Evolutionary conservation across 2,797 vertebrate species (phyloP).

Genomic region (Danio albolineatus): DNA sequence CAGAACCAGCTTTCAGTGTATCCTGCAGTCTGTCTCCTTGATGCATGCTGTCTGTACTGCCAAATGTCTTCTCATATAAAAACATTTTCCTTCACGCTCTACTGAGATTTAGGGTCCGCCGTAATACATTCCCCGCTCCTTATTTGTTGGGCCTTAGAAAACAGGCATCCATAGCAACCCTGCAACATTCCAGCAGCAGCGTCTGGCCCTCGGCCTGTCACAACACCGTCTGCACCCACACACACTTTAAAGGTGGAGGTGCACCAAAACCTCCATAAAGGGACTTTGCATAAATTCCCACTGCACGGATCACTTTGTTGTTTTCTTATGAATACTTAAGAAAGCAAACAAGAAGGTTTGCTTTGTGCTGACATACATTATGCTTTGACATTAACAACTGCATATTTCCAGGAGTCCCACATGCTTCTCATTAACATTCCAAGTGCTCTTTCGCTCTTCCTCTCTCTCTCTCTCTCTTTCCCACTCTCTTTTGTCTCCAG

Average conservation of each 20-base stretch:
- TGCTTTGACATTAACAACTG: constrained; percentile 31
- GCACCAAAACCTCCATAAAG: constrained; percentile 76
- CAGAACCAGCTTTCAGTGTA: constrained; percentile 28
- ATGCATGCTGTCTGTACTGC: constrained; percentile 34
- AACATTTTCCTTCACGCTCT: constrained; percentile 65
- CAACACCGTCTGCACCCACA: constrained; percentile 70
- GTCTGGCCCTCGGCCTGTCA: constrained; percentile 67
- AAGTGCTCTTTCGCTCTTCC: constrained; percentile 17
- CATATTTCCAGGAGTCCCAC: constrained; percentile 42
- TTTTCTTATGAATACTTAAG: constrained; percentile 22
- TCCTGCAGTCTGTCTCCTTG: constrained; percentile 31
- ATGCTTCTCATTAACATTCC: constrained; percentile 62
- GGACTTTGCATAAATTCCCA: constrained; percentile 75
- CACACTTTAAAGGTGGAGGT: constrained; percentile 73
- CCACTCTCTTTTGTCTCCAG: constrained; percentile 41
- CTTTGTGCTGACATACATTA: constrained; percentile 30
- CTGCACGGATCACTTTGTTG: constrained; percentile 31
- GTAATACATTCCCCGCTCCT: constrained; percentile 67
- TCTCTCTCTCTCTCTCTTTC: constrained; percentile 28
- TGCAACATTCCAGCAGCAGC: constrained; percentile 68
- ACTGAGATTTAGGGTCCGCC: constrained; percentile 58
- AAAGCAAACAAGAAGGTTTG: constrained; percentile 43
- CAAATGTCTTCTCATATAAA: constrained; percentile 53
- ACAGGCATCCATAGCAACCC: constrained; percentile 70
- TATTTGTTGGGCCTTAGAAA: constrained; percentile 74